Conservation (phyloP, 2,888 invertebrate species). For the Eupithecia vulgata region DNA sequence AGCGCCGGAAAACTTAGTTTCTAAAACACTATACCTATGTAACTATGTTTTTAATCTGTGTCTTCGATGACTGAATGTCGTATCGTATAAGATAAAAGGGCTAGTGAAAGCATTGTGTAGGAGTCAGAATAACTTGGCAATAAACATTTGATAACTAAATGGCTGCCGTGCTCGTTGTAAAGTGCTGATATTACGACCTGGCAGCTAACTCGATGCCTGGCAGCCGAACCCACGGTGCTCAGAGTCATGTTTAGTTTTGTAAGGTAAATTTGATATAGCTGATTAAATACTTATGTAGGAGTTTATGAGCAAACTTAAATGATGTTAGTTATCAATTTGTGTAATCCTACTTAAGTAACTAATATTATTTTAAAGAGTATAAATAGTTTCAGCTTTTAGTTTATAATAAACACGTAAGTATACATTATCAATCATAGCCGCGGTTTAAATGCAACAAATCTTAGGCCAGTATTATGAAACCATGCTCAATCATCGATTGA, state of each 20-base stretch:
- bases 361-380: not conserved
- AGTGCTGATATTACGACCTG: not conserved
- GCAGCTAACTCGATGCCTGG: slow-evolving; percentile 11
- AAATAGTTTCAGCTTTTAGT: no score
- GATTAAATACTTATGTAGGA: not conserved
- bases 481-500: no score
- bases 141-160: slow-evolving; percentile 28
- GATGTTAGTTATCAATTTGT: not conserved
- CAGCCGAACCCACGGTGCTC: slow-evolving; percentile 1
- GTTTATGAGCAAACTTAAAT: not conserved
- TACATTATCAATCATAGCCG: no score
- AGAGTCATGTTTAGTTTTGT: not conserved
- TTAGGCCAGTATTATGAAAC: no score
- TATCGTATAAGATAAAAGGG: not conserved
- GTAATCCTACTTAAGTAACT: not conserved
- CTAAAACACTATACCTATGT: not conserved
- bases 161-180: slow-evolving; percentile 10
- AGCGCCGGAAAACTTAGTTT: not conserved
- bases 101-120: slow-evolving; percentile 10
- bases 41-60: not conserved
- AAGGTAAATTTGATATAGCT: slow-evolving; percentile 2
- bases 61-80: not conserved
- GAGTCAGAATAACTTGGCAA: slow-evolving; percentile 19
- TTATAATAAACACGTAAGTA: no score
- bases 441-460: not conserved